These are phyloP conservation scores for Zygothrica quintamaculata DNA, from an alignment of 2,888 invertebrate genomes.

Conservation along the genomic window DNA sequence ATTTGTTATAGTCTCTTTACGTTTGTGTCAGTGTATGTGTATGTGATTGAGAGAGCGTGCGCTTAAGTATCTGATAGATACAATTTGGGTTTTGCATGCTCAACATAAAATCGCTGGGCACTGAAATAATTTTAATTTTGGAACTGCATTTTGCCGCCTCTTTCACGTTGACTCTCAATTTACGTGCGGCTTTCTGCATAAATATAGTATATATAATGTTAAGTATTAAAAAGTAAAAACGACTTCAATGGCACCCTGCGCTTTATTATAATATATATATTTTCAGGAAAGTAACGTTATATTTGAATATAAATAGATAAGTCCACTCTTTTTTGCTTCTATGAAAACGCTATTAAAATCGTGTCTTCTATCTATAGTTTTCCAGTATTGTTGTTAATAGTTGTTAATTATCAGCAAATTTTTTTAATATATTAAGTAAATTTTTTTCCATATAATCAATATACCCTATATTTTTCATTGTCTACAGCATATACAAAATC, in stretches of 20 bases:
- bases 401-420: too few relatives aligned
- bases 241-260: background rate
- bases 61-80: constrained; percentile 51
- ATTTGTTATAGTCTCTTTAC: constrained; percentile 33
- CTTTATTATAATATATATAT: too few relatives aligned
- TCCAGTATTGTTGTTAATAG: too few relatives aligned
- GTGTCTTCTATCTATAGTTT: too few relatives aligned
- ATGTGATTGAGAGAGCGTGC: constrained; percentile 42
- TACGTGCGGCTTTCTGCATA: constrained; percentile 45
- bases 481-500: background rate
- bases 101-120: constrained; percentile 56
- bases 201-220: constrained; percentile 5
- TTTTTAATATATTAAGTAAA: too few relatives aligned
- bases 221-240: background rate
- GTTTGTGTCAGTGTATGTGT: constrained; percentile 29
- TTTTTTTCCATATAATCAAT: too few relatives aligned
- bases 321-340: too few relatives aligned
- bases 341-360: too few relatives aligned
- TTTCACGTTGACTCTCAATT: constrained; percentile 45
- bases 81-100: constrained; percentile 72
- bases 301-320: too few relatives aligned
- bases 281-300: too few relatives aligned
- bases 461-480: too few relatives aligned
- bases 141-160: constrained; percentile 63
- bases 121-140: constrained; percentile 57